Evolutionary conservation across 2,797 vertebrate genomes (phyloP).

Genomic region (Miichthys miiuy): DNA sequence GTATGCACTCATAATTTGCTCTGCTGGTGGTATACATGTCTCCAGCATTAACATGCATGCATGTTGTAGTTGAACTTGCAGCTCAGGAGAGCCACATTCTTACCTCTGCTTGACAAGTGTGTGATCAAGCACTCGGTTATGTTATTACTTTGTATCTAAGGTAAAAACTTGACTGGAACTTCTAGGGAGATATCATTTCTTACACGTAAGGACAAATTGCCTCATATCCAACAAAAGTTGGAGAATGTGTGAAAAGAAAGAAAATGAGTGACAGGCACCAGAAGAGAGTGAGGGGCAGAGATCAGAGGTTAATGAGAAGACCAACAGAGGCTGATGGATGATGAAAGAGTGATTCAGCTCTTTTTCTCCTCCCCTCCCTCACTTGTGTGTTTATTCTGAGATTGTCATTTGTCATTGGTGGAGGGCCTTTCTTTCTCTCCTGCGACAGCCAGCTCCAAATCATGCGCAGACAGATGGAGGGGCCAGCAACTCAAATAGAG

Average conservation of each 20-base stretch:
- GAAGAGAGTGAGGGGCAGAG: conserved; percentile 55
- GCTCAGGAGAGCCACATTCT: conserved; percentile 15
- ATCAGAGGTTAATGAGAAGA: conserved; percentile 73
- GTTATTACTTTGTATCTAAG: background rate
- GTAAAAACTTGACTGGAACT: background rate
- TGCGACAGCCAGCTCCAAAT: conserved; percentile 74
- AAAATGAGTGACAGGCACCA: conserved; percentile 59
- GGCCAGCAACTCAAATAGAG: conserved; percentile 78
- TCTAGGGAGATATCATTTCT: background rate
- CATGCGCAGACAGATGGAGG: conserved; percentile 79
- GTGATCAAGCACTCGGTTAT: background rate
- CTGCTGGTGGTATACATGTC: conserved; percentile 38
- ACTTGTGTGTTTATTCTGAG: conserved; percentile 79
- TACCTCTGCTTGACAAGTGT: conserved; percentile 1
- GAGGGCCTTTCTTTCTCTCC: conserved; percentile 72
- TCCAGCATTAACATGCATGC: conserved; percentile 38
- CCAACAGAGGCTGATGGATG: conserved; percentile 71
- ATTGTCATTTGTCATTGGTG: conserved; percentile 79
- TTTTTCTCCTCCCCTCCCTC: conserved; percentile 59
- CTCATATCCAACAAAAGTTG: background rate
- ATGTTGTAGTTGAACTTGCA: conserved; percentile 12
- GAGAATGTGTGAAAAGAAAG: conserved; percentile 26
- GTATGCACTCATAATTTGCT: conserved; percentile 61
- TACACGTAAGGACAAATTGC: conserved; percentile 18
- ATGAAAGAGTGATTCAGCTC: conserved; percentile 81